Base-by-base conservation (phyloP, 30 jellyfish, hydroid and myxozoan species). In the Aurelia sp. region DNA sequence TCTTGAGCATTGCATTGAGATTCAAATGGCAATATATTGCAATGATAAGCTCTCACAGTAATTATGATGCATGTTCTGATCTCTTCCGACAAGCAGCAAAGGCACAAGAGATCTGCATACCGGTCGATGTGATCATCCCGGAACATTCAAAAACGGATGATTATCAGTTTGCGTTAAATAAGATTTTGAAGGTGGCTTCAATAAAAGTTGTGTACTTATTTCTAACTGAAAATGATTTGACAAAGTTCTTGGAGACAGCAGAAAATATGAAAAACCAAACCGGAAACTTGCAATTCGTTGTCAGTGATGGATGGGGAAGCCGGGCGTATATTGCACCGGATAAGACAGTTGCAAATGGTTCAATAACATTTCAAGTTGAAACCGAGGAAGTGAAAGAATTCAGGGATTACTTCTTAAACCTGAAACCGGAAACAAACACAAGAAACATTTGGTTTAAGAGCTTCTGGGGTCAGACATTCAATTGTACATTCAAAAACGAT, bases 401-500 rank as follows among this genome's bases (percentile, higher is more conserved):
- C 78, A 53, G 81, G 59, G 90, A 81, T 7, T 89, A 80, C 69
- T 89, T 68, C 60, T 78, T 80, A 21, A 67, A 55, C 20, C 76
- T 89, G 63, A 73, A 62, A 17, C 92, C 93, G 16, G 76, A 60
- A n/a, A 72, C 37, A 3, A 74, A 81, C 41, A 67, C 21, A 18
- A 65, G 90, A 37, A 89, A 89, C 47, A 17, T 73, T 6, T 89
- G 97, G 97, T 82, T 89, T 35, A 17, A 64, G 60, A 84, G 81
- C 27, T 80, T 89, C 37, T 89, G 97, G 97, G 87, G 76, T 69
- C 50, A 82, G n/a, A 75, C 88, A 16, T 89, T 89, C 70, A 64
- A 74, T 9, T 89, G 97, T 81, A 73, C 70, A 22, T 50, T 69
- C 18, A 60, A 58, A 7, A 66, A 57, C 44, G 12, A 31, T 6